Base-by-base conservation (phyloP, 2,113 vertebrate species). In the Paedocypris sp. region DNA sequence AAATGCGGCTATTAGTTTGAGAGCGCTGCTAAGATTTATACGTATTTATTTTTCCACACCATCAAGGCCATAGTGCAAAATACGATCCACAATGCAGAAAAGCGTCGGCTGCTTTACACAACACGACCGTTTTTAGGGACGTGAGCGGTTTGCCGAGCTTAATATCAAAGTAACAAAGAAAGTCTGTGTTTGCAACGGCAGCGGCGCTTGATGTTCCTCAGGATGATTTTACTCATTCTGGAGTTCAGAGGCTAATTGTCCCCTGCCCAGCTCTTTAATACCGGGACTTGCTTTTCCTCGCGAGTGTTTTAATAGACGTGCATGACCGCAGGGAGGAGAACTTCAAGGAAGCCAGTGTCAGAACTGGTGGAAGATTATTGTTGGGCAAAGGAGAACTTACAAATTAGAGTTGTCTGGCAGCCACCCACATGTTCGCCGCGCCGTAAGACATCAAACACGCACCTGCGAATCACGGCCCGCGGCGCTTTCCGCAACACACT, bases 241-340 rank as follows among this genome's bases (percentile, higher is more conserved):
- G 31, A 48, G 64, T 64, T 71, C 42, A 64, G 31, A 38, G 60
- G 64, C 48, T 60, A 67, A 67, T 67, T 42, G 62, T 47, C 32
- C 32, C 29, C 35, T 36, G 23, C 31, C 15, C 15, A 26, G 20
- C 41, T 31, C 43, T 49, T 35, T 36, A 19, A 54, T 23, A 22
- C 11, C 19, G 16, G 12, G 15, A 46, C 10, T 13, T 38, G 31
- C 36, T 42, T 43, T 56, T 33, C 23, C 20, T 57, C 3, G 25
- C 26, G 15, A 47, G 33, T 20, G 9, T 50, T 47, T 61, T 60
- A 3, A 22, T 53, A 47, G 16, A 60, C 26, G 31, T 53, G 64
- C n/a, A 47, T 48, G 38, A 45, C 26, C 43, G 38, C 26, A 58
- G 54, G 54, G 16, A 16, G 32, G 18, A 45, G 39, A 32, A 58